Conservation (phyloP, 2,797 vertebrate genomes). For the Hoplostethus mediterraneus region DNA sequence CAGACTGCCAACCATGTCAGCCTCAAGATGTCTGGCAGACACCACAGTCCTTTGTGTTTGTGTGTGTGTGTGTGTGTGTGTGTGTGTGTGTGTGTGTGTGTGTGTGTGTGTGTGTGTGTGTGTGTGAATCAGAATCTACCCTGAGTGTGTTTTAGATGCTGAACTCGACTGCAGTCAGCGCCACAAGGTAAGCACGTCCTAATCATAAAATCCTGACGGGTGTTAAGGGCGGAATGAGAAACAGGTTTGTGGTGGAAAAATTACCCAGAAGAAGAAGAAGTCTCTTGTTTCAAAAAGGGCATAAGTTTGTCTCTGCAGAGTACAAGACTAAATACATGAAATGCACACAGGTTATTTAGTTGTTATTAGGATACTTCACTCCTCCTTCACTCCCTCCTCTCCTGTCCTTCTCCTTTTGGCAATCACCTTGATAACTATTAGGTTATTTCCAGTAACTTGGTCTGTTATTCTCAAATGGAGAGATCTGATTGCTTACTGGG, state of each 20-base stretch:
- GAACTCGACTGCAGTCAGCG: not conserved
- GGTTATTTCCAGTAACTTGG: no score
- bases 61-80: conserved; percentile 6
- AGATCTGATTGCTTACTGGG: no score
- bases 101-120: not conserved
- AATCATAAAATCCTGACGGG: not conserved
- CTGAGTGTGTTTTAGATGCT: conserved; percentile 12
- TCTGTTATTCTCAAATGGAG: no score
- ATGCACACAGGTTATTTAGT: no score
- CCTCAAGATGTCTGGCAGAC: conserved; percentile 53
- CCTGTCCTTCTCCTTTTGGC: no score
- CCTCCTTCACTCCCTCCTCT: no score
- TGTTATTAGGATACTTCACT: no score
- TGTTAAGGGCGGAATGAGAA: not conserved
- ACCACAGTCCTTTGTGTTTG: conserved; percentile 25
- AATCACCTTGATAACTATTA: no score
- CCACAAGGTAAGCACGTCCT: not conserved
- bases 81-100: not conserved
- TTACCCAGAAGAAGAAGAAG: not conserved
- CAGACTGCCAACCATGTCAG: conserved; percentile 55
- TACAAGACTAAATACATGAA: no score
- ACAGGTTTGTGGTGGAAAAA: not conserved
- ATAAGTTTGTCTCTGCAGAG: no score
- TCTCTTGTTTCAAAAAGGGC: no score
- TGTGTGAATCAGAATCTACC: conserved; percentile 29